Evolutionary conservation across 2,797 vertebrate genomes (phyloP).

Genomic region (Rhyacichthys aspro): DNA sequence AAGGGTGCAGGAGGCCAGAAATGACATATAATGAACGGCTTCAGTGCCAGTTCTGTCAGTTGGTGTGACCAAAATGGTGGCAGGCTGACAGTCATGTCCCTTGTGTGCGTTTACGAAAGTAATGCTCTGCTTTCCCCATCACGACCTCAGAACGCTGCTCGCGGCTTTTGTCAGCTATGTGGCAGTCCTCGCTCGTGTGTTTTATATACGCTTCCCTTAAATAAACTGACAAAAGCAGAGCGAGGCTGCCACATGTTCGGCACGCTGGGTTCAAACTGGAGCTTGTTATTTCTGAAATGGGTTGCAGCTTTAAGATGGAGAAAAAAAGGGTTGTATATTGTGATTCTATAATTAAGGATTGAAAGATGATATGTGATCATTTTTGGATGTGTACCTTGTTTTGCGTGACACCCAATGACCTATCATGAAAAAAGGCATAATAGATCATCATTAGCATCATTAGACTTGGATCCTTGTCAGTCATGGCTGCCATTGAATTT

Average conservation of each 20-base stretch:
- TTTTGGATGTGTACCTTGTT: too few species aligned
- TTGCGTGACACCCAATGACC: constrained; percentile 5
- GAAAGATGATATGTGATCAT: too few species aligned
- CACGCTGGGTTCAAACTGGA: constrained; percentile 57
- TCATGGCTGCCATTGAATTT: too few species aligned
- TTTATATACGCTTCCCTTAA: constrained; percentile 80
- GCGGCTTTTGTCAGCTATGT: constrained; percentile 69
- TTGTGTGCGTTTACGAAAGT: constrained; percentile 74
- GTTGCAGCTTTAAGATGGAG: constrained; percentile 36
- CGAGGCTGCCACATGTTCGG: constrained; percentile 70
- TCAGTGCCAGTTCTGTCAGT: constrained; percentile 77
- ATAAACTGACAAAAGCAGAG: constrained; percentile 75
- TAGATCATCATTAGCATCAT: too few species aligned
- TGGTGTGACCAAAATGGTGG: constrained; percentile 79
- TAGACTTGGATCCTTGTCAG: too few species aligned
- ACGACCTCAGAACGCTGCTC: constrained; percentile 79
- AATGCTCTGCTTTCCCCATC: constrained; percentile 71
- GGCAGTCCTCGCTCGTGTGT: constrained; percentile 67
- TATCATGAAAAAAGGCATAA: too few species aligned
- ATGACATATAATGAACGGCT: constrained; percentile 81
- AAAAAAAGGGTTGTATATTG: constrained; percentile 40
- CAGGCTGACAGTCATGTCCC: constrained; percentile 75
- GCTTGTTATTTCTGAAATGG: constrained; percentile 51
- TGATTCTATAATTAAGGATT: constrained; percentile 46
- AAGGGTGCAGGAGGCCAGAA: constrained; percentile 78